Evolutionary conservation across 2,113 vertebrate species (phyloP).

Genomic region (Brienomyrus brachyistius): DNA sequence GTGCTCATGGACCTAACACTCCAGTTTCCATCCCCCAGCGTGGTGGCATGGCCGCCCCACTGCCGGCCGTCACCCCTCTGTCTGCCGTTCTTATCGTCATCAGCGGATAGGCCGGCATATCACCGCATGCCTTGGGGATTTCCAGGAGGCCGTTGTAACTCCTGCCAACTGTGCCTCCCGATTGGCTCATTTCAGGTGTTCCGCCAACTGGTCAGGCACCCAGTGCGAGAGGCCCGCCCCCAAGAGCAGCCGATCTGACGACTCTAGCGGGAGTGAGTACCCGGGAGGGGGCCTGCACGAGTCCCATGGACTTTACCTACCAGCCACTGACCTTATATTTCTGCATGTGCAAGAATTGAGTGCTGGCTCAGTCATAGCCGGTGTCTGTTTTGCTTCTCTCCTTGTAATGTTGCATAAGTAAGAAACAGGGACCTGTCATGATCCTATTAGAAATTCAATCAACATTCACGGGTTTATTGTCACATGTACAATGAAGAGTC

Average conservation of each 20-base stretch:
- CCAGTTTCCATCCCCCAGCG: conserved; percentile 5
- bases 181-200: conserved; percentile 78
- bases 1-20: conserved; percentile 31
- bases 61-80: not conserved
- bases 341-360: not conserved
- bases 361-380: not conserved
- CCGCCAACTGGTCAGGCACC: conserved; percentile 94
- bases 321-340: not conserved
- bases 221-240: conserved; percentile 96
- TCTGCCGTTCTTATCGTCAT: not conserved
- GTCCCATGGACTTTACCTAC: not conserved
- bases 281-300: not conserved
- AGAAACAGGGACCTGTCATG: not conserved
- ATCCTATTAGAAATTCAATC: not conserved
- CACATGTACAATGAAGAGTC: not conserved
- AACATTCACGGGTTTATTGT: not conserved
- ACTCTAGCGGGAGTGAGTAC: conserved; percentile 84
- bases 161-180: conserved; percentile 36
- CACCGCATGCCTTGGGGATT: conserved; percentile 23
- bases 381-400: not conserved
- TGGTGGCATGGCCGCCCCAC: not conserved
- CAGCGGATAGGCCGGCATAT: conserved; percentile 3
- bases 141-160: conserved; percentile 25
- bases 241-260: conserved; percentile 95
- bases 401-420: not conserved